Evolutionary conservation across 2,113 vertebrate species (phyloP).

Genomic region (Zootoca vivipara): DNA sequence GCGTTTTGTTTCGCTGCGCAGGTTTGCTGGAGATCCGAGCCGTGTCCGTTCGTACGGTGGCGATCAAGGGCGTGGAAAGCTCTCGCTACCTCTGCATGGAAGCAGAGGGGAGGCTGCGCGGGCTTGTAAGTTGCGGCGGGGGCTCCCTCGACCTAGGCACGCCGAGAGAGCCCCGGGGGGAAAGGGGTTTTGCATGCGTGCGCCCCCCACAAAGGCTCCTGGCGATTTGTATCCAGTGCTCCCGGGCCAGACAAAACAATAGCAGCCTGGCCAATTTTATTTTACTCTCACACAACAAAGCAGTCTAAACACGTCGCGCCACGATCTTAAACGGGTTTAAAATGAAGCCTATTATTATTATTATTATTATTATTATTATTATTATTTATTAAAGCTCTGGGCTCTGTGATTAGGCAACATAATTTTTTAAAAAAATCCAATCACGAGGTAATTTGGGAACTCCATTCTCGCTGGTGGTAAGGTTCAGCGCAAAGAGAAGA

Average conservation of each 20-base stretch:
- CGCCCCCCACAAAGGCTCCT: accelerated
- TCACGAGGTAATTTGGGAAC: background rate
- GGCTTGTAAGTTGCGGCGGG: slow-evolving; percentile 79
- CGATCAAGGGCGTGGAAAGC: slow-evolving; percentile 86
- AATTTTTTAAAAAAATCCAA: background rate
- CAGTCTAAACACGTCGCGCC: background rate
- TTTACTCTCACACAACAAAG: background rate
- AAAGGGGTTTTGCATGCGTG: background rate
- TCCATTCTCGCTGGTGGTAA: background rate
- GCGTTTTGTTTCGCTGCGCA: slow-evolving; percentile 57
- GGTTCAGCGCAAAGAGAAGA: background rate
- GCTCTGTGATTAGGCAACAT: background rate
- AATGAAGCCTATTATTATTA: no score
- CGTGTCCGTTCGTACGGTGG: slow-evolving; percentile 84
- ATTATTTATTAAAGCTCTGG: no score
- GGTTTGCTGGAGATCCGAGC: slow-evolving; percentile 91
- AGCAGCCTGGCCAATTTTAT: background rate
- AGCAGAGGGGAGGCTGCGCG: slow-evolving; percentile 80
- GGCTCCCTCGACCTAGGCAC: no score
- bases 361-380: background rate
- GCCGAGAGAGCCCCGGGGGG: no score
- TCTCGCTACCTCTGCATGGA: slow-evolving; percentile 90
- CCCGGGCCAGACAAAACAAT: background rate
- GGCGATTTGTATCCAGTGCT: background rate
- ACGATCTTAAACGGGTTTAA: background rate